Conservation (phyloP, 2,113 vertebrate species). For the Thermophis baileyi region DNA sequence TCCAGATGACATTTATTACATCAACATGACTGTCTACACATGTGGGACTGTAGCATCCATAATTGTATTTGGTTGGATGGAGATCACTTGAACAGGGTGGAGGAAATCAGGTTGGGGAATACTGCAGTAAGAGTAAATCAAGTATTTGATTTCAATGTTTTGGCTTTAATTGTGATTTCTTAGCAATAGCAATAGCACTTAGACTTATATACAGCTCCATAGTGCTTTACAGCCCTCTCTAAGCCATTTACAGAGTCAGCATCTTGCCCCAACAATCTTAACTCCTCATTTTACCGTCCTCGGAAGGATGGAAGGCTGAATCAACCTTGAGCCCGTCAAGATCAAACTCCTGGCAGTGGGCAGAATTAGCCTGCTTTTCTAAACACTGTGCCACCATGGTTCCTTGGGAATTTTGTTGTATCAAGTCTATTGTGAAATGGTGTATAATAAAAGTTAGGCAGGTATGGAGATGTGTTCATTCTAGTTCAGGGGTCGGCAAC, state of each 20-base stretch:
- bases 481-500: too few relatives aligned
- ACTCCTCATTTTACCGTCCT: background rate
- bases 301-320: background rate
- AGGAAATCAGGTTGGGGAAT: background rate
- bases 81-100: background rate
- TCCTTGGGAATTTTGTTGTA: conserved; percentile 9
- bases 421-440: background rate
- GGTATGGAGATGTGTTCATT: background rate
- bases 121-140: background rate
- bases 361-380: background rate
- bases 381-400: background rate
- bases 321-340: background rate
- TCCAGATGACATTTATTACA: conserved; percentile 22
- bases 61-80: background rate
- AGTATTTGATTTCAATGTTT: background rate
- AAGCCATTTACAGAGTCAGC: too few relatives aligned
- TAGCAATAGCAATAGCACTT: background rate
- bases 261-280: background rate
- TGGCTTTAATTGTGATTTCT: background rate
- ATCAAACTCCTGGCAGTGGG: background rate
- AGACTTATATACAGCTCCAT: background rate
- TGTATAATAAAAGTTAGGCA: conserved; percentile 28
- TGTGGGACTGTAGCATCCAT: background rate
- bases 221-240: background rate
- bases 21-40: background rate